phyloP scores from a whole-genome alignment of 2,797 vertebrate species.

The Eurystomus glaucurus region DNA sequence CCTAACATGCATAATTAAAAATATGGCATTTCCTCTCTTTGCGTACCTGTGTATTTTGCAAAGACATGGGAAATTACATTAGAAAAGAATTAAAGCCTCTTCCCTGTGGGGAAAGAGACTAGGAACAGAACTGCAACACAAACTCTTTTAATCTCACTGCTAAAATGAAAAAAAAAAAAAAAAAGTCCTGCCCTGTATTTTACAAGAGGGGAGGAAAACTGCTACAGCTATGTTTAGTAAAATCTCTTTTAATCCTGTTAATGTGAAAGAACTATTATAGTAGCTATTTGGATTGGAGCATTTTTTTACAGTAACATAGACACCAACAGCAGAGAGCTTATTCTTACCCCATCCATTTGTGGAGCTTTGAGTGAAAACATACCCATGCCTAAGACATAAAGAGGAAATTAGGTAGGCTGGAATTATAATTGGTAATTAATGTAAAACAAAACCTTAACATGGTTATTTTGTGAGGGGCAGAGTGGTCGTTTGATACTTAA shows the following conservation, averaged over 20 bases:
- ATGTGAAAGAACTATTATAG: conserved; percentile 3
- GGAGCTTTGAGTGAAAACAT: conserved; percentile 48
- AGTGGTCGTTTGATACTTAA: not conserved
- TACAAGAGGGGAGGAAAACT: not conserved
- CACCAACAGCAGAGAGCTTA: conserved; percentile 26
- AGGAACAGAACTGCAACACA: conserved; percentile 18
- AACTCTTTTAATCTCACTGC: conserved; percentile 61
- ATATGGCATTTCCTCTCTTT: conserved; percentile 20
- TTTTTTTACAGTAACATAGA: conserved; percentile 22
- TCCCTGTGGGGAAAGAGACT: conserved; percentile 31
- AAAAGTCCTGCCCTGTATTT: not conserved
- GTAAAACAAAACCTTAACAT: not conserved
- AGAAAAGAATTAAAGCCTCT: conserved; percentile 63
- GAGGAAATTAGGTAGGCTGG: conserved; percentile 6
- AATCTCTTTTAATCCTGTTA: conserved; percentile 62
- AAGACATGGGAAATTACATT: conserved; percentile 51
- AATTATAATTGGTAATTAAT: conserved; percentile 31
- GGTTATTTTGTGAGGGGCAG: not conserved
- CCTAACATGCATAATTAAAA: not conserved
- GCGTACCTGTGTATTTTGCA: not conserved
- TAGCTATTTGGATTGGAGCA: not conserved
- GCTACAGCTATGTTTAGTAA: conserved; percentile 39
- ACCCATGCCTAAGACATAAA: not conserved
- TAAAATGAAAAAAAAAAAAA: conserved; percentile 55
- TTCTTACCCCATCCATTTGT: not conserved